Percentiles rank a stretch among this genome's conserved stretches.
Evolutionary conservation across 2,797 vertebrate genomes (phyloP).

Genomic region (Tympanoctomys barrerae): DNA sequence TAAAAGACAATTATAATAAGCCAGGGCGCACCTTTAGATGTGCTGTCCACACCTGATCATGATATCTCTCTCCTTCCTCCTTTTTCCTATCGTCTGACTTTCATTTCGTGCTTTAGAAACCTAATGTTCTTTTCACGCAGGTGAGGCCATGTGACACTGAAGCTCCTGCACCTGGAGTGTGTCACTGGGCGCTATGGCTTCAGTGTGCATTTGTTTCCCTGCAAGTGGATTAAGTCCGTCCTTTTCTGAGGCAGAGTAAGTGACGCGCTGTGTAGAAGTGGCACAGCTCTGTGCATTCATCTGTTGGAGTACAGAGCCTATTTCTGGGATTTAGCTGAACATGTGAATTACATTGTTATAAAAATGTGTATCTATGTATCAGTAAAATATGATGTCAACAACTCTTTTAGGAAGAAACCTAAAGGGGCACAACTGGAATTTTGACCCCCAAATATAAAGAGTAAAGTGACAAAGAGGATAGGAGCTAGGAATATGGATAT

Average conservation of each 20-base stretch:
- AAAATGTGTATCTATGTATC: neutral
- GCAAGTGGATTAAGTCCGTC: neutral
- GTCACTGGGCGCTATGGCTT: neutral
- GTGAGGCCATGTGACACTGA: neutral
- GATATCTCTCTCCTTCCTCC: neutral
- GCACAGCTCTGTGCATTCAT: neutral
- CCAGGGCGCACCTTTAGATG: neutral
- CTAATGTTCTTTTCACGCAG: too few species aligned
- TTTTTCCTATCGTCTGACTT: neutral
- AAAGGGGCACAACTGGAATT: neutral
- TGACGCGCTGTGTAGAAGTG: neutral
- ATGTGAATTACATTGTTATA: neutral
- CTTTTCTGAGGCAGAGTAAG: neutral
- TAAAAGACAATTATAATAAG: neutral
- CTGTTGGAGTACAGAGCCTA: neutral
- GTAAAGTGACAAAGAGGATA: neutral
- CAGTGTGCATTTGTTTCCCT: neutral
- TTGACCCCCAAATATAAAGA: neutral
- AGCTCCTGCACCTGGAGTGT: neutral
- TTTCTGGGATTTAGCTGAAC: neutral
- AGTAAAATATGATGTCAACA: neutral
- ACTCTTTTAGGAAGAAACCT: neutral
- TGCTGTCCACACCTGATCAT: neutral
- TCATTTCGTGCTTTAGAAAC: neutral
- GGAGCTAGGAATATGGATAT: neutral